Evolutionary conservation across 2,797 vertebrate genomes (phyloP).

Genomic region (Anabas testudineus): DNA sequence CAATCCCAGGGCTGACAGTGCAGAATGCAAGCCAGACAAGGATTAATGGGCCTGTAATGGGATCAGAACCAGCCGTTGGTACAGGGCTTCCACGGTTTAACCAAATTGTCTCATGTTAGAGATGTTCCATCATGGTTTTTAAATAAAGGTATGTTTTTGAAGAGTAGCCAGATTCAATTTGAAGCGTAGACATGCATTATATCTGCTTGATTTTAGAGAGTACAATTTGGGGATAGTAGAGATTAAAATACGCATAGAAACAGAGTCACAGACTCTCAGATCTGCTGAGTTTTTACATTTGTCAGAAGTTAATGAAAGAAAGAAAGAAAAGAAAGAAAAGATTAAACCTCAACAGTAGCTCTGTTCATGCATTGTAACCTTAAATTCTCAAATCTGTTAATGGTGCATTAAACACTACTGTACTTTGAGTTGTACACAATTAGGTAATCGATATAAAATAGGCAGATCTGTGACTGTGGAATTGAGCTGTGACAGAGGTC

Average conservation of each 20-base stretch:
- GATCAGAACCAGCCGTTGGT: slow-evolving; percentile 61
- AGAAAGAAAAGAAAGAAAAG: slow-evolving; percentile 18
- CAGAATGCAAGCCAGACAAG: slow-evolving; percentile 62
- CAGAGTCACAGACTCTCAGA: neutral
- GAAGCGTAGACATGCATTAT: neutral
- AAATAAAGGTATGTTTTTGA: slow-evolving; percentile 4
- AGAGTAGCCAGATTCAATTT: neutral
- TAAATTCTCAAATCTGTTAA: slow-evolving; percentile 46
- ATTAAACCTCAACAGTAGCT: slow-evolving; percentile 34
- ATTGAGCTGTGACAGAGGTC: slow-evolving; percentile 70
- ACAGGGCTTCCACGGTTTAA: slow-evolving; percentile 46
- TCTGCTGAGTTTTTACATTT: neutral
- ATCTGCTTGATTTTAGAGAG: neutral
- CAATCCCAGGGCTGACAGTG: slow-evolving; percentile 59
- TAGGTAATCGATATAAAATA: slow-evolving; percentile 47
- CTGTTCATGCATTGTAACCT: slow-evolving; percentile 40
- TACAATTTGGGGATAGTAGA: neutral
- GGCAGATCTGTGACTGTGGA: slow-evolving; percentile 48
- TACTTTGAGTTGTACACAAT: slow-evolving; percentile 17
- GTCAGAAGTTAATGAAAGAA: neutral
- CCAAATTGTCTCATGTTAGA: slow-evolving; percentile 16
- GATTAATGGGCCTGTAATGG: slow-evolving; percentile 70
- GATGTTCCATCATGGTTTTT: neutral
- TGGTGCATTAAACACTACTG: slow-evolving; percentile 54
- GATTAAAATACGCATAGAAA: neutral